phyloP scores from a whole-genome alignment of 2,888 invertebrate genomes.

The Sesia apiformis region DNA sequence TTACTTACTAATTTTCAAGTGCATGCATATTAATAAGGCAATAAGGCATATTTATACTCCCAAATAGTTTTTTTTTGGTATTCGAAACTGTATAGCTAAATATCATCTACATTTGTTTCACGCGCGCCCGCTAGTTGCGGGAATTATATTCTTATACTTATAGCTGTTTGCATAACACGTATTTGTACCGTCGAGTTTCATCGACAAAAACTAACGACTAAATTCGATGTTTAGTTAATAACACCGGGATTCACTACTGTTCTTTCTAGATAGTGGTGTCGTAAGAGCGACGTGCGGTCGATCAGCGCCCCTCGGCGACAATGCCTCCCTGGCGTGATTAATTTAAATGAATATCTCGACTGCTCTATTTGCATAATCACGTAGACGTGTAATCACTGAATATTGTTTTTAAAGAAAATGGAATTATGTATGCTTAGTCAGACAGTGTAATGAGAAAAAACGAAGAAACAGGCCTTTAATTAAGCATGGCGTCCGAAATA shows the following conservation, averaged over 20 bases:
- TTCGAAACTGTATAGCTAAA: too few relatives aligned
- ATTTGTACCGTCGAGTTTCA: too few relatives aligned
- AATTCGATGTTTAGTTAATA: too few relatives aligned
- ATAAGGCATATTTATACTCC: too few relatives aligned
- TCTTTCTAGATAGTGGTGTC: neutral
- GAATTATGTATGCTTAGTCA: neutral
- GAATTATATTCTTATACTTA: too few relatives aligned
- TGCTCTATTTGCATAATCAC: constrained; percentile 23
- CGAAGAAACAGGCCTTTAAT: neutral
- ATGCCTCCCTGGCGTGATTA: constrained; percentile 22
- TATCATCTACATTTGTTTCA: too few relatives aligned
- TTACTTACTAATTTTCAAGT: too few relatives aligned
- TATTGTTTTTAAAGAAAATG: constrained; percentile 2
- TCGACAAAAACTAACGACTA: too few relatives aligned
- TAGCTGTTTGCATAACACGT: too few relatives aligned
- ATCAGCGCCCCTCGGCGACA: constrained; percentile 18
- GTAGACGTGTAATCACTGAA: constrained; percentile 16
- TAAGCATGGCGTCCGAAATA: neutral
- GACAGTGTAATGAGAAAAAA: neutral
- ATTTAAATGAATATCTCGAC: constrained; percentile 25
- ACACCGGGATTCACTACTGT: neutral
- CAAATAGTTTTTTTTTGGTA: too few relatives aligned
- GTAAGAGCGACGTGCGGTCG: constrained; percentile 13
- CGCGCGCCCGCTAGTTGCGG: too few relatives aligned
- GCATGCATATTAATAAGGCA: too few relatives aligned